A percentile compares a stretch with the other conserved stretches of the same genome.
These are phyloP conservation scores for Channa argus DNA, from an alignment of 2,113 vertebrate species.

Conservation along the genomic window DNA sequence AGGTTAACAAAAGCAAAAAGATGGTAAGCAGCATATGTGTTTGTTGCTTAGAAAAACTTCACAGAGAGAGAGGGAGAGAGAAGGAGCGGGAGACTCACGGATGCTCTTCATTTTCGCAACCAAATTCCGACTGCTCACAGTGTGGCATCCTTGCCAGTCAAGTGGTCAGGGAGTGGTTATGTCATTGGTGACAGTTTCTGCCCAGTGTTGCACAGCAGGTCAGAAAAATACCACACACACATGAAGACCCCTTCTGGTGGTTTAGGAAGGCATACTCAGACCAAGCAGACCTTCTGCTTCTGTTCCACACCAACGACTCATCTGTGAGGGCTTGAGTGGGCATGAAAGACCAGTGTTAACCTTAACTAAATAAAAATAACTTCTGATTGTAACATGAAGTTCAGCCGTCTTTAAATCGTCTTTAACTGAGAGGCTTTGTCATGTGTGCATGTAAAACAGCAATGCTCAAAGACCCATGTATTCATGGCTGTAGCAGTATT, in stretches of 20 bases:
- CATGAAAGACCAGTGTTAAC: slow-evolving; percentile 29
- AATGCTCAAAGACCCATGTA: not conserved
- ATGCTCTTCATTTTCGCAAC: slow-evolving; percentile 29
- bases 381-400: slow-evolving; percentile 17
- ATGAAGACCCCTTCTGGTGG: slow-evolving; percentile 42
- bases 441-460: not conserved
- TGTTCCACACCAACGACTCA: not conserved
- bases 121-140: slow-evolving; percentile 39
- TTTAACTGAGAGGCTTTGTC: not conserved
- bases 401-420: not conserved
- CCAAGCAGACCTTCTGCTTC: too few species aligned
- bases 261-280: slow-evolving; percentile 36
- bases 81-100: not conserved
- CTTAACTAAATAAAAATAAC: slow-evolving; percentile 2
- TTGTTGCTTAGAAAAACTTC: slow-evolving; percentile 15
- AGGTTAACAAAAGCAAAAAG: slow-evolving; percentile 11
- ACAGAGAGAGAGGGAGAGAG: slow-evolving; percentile 1
- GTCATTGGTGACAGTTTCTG: slow-evolving; percentile 44
- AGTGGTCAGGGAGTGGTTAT: slow-evolving; percentile 44
- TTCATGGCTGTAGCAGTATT: slow-evolving; percentile 8
- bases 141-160: slow-evolving; percentile 43
- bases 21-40: slow-evolving; percentile 2
- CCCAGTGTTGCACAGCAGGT: slow-evolving; percentile 45
- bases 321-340: slow-evolving; percentile 29
- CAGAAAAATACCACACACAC: slow-evolving; percentile 27